Conservation (phyloP, 2,888 invertebrate species). For the Tyria jacobaeae region DNA sequence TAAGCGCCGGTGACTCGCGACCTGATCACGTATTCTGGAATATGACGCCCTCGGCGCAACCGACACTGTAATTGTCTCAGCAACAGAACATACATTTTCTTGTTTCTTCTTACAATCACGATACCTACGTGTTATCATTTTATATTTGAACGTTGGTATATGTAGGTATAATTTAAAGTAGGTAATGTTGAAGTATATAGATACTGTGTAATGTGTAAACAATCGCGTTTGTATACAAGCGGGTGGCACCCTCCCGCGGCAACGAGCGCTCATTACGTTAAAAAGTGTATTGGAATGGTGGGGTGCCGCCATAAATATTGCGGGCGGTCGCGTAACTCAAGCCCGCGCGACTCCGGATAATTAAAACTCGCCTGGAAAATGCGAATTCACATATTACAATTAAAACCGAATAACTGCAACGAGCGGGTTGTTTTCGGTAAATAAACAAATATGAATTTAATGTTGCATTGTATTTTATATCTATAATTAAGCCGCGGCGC, state of each 20-base stretch:
- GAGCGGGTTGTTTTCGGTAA: conserved; percentile 71
- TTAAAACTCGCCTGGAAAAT: conserved; percentile 86
- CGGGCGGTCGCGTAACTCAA: conserved; percentile 86
- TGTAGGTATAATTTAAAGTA: conserved; percentile 25
- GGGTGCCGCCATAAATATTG: conserved; percentile 83
- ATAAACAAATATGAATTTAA: conserved; percentile 61
- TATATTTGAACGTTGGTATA: conserved; percentile 26
- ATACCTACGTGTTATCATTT: conserved; percentile 43
- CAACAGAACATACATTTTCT: conserved; percentile 50
- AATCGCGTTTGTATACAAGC: conserved; percentile 50
- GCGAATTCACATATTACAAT: conserved; percentile 86
- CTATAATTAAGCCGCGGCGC: conserved; percentile 39
- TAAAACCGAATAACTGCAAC: conserved; percentile 79
- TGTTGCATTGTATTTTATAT: conserved; percentile 49
- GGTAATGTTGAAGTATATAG: conserved; percentile 44
- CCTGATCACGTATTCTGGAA: conserved; percentile 77
- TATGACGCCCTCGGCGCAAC: conserved; percentile 73
- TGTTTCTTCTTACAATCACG: conserved; percentile 35
- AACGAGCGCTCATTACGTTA: conserved; percentile 83
- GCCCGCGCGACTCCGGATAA: conserved; percentile 84
- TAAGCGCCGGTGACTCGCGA: conserved; percentile 62
- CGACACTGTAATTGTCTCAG: conserved; percentile 64
- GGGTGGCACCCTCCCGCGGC: conserved; percentile 65
- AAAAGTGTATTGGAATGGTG: conserved; percentile 85
- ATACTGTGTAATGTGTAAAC: conserved; percentile 48